Base-by-base conservation (phyloP, 2,888 invertebrate genomes). In the Troilus luridus region DNA sequence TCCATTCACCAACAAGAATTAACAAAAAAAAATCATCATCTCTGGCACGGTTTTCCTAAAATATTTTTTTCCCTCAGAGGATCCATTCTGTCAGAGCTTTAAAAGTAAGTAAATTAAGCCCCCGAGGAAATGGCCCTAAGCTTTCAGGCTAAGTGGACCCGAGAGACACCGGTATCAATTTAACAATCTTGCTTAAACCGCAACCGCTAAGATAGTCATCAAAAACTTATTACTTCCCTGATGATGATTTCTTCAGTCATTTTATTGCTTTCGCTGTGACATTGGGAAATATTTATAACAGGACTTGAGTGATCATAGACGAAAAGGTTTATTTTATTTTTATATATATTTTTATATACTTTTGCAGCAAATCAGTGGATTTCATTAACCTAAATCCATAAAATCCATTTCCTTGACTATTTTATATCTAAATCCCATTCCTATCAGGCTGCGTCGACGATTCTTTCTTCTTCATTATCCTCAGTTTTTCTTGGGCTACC, bases 141-240 rank as follows among this genome's bases (percentile, higher is more conserved):
- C 72, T 77, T 77, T 77, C 72, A 77, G 72, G 41, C 72, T 77
- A 77, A 77, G 72, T 77, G 41, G 72, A 41, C 72, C 72, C 41
- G 17, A 41, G 72, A 77, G 72, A 77, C 72, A 77, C 27, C 72
- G 27, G 72, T 77, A 77, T 77, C 72, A 77, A 77, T 77, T 77
- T 77, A 41, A 77, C 72, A 77, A 77, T 77, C 72, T 77, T 41
- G 72, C 41, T 41, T 77, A 77, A 77, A 77, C 72, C 72, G 17
- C 41, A 7, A 5, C 67, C 67, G 24, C 24, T 67, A 67, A 67
- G 24, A 67, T 67, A 24, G 27, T 41, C 41, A 41, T 77, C 72
- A 41, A 77, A 77, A 19, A 77, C 67, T 67, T 77, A 27, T 27
- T 67, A 24, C 67, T 67, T 27, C 17, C 72, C 8, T 1, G 27